Conservation (phyloP, 1,140 invertebrate genomes). For the Manduca sexta region DNA sequence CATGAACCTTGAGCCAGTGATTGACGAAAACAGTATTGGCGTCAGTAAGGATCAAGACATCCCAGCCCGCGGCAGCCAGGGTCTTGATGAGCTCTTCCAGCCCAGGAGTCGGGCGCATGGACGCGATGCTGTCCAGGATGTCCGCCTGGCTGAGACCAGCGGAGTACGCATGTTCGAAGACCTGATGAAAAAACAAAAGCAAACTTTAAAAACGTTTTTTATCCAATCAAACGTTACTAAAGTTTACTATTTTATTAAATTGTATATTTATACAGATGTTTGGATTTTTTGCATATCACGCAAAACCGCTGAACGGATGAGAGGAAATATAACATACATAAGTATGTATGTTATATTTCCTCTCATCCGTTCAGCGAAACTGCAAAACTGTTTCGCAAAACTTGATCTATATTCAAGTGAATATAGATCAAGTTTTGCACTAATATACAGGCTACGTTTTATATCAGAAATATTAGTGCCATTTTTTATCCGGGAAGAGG, state of each 20-base stretch:
- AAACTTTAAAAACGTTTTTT: background rate
- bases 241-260: too few relatives aligned
- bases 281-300: background rate
- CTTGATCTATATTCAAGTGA: too few relatives aligned
- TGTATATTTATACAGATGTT: background rate
- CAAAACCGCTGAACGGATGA: background rate
- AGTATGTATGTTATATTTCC: too few relatives aligned
- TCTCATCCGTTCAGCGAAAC: too few relatives aligned
- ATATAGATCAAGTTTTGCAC: too few relatives aligned
- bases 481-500: too few relatives aligned
- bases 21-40: constrained; percentile 54
- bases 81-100: constrained; percentile 35
- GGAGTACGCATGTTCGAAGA: constrained; percentile 58
- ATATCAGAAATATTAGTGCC: too few relatives aligned
- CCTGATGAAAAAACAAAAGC: constrained; percentile 20
- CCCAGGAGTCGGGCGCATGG: constrained; percentile 43
- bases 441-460: too few relatives aligned
- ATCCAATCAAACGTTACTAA: background rate
- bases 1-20: constrained; percentile 50
- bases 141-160: constrained; percentile 41
- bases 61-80: constrained; percentile 39
- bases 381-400: too few relatives aligned
- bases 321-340: too few relatives aligned
- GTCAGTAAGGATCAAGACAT: constrained; percentile 46
- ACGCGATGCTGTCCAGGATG: constrained; percentile 46